Evolutionary conservation across 2,113 vertebrate species (phyloP).

Genomic region (Myodes glareolus): DNA sequence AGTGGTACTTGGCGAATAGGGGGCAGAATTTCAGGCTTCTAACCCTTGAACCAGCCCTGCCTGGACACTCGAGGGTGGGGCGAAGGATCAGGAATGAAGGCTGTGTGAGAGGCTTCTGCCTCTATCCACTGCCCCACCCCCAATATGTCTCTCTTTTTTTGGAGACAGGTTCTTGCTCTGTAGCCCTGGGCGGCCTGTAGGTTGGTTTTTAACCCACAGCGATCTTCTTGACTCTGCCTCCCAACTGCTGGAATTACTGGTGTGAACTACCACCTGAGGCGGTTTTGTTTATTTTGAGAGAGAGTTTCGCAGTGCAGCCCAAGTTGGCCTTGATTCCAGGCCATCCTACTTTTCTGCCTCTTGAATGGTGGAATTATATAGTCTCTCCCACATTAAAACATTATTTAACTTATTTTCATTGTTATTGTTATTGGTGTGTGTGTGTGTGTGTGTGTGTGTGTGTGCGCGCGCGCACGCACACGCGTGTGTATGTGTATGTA

Average conservation of each 20-base stretch:
- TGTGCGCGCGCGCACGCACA: background rate
- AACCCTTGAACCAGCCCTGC: conserved; percentile 79
- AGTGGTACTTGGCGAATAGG: conserved; percentile 78
- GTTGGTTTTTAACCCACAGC: background rate
- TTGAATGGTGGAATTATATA: background rate
- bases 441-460: background rate
- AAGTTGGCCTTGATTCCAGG: background rate
- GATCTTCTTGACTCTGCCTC: background rate
- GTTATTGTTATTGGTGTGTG: background rate
- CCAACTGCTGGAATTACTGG: background rate
- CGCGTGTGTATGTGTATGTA: background rate
- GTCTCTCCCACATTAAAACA: background rate
- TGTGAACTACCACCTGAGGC: background rate
- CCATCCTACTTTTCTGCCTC: background rate
- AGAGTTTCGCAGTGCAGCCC: background rate
- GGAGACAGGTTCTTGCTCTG: background rate
- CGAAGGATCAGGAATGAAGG: conserved; percentile 49
- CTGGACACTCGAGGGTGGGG: conserved; percentile 35
- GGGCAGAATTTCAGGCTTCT: conserved; percentile 77
- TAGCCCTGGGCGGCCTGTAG: background rate
- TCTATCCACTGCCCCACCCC: background rate
- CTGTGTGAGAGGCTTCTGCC: conserved; percentile 24
- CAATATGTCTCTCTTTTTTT: background rate
- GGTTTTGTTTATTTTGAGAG: background rate
- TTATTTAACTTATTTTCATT: background rate